phyloP scores from a whole-genome alignment of 2,113 vertebrate genomes.

The Lutjanus erythropterus region DNA sequence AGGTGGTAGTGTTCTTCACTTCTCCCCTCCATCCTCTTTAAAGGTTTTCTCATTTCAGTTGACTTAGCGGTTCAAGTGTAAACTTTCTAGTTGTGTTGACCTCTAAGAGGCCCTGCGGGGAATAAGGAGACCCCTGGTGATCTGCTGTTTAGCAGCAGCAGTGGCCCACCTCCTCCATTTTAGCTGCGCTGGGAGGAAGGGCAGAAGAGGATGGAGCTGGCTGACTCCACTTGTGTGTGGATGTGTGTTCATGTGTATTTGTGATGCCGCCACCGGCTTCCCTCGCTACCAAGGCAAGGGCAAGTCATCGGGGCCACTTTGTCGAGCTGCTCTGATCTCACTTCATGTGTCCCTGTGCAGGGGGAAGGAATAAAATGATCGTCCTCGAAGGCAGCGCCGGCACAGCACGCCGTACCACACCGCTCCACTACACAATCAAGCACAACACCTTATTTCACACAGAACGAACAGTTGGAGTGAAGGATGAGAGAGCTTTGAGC shows the following conservation, averaged over 20 bases:
- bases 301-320: conserved; percentile 47
- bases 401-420: conserved; percentile 32
- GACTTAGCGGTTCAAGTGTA: conserved; percentile 78
- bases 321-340: conserved; percentile 51
- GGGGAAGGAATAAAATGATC: conserved; percentile 46
- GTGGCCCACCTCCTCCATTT: conserved; percentile 74
- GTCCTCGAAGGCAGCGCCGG: conserved; percentile 41
- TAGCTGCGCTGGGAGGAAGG: conserved; percentile 64
- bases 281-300: conserved; percentile 26
- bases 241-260: conserved; percentile 42
- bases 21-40: conserved; percentile 73
- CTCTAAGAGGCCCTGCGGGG: conserved; percentile 70
- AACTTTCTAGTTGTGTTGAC: conserved; percentile 81
- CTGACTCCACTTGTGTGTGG: conserved; percentile 26
- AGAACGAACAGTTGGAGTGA: conserved; percentile 57
- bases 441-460: conserved; percentile 61
- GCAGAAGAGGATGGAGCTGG: conserved; percentile 57
- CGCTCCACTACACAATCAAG: conserved; percentile 50
- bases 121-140: conserved; percentile 74
- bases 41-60: conserved; percentile 79
- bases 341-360: conserved; percentile 33
- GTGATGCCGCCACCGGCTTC: conserved; percentile 32
- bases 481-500: conserved; percentile 62
- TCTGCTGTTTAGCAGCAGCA: conserved; percentile 75
- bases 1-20: conserved; percentile 80